Evolutionary conservation across 2,113 vertebrate genomes (phyloP).

Genomic region (Scomber japonicus): DNA sequence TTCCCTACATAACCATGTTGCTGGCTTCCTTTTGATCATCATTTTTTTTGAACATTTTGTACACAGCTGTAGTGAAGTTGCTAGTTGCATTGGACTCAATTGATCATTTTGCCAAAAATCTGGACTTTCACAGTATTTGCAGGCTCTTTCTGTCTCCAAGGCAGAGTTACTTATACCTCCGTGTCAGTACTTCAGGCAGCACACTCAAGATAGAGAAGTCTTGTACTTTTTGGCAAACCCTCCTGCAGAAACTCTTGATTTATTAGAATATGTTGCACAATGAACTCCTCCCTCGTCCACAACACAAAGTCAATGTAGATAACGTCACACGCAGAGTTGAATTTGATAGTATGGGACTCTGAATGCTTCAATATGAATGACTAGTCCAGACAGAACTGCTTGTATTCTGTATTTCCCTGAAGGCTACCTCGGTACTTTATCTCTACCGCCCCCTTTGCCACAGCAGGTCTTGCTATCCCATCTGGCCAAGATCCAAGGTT

Average conservation of each 20-base stretch:
- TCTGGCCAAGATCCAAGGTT: background rate
- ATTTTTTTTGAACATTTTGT: too few species aligned
- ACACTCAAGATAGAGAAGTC: background rate
- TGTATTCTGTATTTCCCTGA: too few species aligned
- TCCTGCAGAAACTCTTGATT: slow-evolving; percentile 5
- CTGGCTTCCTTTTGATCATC: too few species aligned
- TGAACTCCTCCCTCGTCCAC: background rate
- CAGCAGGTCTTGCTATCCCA: background rate
- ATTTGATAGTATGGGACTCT: background rate
- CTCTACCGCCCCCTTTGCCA: background rate
- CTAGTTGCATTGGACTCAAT: background rate
- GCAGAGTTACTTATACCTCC: background rate
- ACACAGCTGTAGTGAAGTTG: background rate
- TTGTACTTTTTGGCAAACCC: slow-evolving; percentile 13
- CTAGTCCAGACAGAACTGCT: background rate
- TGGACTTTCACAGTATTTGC: background rate
- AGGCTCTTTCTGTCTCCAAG: background rate
- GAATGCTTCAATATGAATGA: background rate
- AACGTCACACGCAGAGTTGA: slow-evolving; percentile 3
- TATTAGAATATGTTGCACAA: slow-evolving; percentile 1
- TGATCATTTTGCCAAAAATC: slow-evolving; percentile 6
- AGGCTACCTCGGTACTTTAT: background rate
- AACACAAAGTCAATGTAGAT: slow-evolving; percentile 13
- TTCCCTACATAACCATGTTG: too few species aligned
- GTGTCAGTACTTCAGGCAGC: slow-evolving; percentile 23